phyloP scores from a whole-genome alignment of 2,113 vertebrate species.

The Saguinus imperator region DNA sequence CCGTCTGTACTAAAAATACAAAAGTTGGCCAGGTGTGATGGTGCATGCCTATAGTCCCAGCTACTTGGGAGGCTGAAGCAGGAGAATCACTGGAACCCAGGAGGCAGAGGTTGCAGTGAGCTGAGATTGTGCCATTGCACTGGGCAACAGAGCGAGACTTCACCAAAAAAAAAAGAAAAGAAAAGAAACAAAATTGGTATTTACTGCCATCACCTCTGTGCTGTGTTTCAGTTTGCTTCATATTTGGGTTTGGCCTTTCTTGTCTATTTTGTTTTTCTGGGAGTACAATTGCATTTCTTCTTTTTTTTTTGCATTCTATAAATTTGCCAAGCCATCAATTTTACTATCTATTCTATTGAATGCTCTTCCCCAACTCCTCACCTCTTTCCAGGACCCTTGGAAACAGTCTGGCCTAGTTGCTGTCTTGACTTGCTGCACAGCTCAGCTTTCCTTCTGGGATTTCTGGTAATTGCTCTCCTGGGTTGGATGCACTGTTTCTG shows the following conservation, averaged over 20 bases:
- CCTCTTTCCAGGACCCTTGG: not conserved
- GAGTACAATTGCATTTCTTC: not conserved
- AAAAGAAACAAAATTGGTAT: not conserved
- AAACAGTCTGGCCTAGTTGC: not conserved
- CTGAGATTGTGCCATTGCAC: not conserved
- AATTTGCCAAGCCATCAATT: not conserved
- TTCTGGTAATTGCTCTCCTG: not conserved
- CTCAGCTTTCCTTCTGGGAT: not conserved
- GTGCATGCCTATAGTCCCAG: too few relatives aligned
- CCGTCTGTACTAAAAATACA: too few relatives aligned
- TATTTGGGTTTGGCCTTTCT: not conserved
- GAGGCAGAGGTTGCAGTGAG: not conserved
- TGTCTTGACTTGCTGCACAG: not conserved
- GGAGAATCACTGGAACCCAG: not conserved
- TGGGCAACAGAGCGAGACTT: not conserved
- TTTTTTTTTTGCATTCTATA: not conserved
- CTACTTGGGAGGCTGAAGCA: not conserved
- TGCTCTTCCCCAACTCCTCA: too few relatives aligned
- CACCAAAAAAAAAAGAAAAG: not conserved
- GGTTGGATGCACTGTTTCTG: not conserved
- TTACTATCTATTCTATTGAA: not conserved
- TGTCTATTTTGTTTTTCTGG: not conserved
- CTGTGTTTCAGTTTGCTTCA: not conserved
- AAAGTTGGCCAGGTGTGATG: too few relatives aligned
- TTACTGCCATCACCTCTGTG: not conserved